Evolutionary conservation across 2,888 invertebrate genomes (phyloP), one percentile per base, ranked within the genome.

Genomic region (Drosophila demipolita): DNA sequence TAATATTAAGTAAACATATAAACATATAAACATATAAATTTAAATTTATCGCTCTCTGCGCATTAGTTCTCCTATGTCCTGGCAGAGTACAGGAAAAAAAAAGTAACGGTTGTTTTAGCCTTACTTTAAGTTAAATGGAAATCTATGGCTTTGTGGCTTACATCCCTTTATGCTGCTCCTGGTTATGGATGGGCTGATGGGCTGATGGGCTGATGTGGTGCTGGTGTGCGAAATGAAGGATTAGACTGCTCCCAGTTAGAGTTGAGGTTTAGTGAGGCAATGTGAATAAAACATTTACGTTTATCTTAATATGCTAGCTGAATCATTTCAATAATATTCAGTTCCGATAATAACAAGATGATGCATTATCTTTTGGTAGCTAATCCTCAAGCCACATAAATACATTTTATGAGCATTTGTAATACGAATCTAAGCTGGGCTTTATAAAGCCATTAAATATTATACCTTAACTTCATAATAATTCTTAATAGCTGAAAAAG

Each of bases 131-230:
- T 84, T 83, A 87, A 83, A 83, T 83, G 85, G 82, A 83, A 84
- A 84, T 84, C 87, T 84, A 87, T 84, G 85, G 82, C 87, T 84
- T 84, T 82, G 73, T 63, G 82, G 75, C 85, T 87, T 87, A 80
- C 59, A 62, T 32, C 23, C 40, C 20, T 38, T 54, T 26, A 23
- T 48, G 11, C 17, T 63, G 50, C 26, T 29, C 1, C n/a, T 38
- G 38, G 9, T 17, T 2, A 15, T 36, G 35, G 12, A 26, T 26
- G 26, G 12, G 0, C 33, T 35, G 23, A 3, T 26, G 26, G 12
- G 0, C 33, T 35, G 23, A 3, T 61, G 58, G 52, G 35, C 62
- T 61, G 57, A 15, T 49, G 11, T 6, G 60, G 59, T 70, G 49
- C 26, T 38, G 33, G 9, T n/a, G 11, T 48, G 29, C 20, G 20